phyloP scores from a whole-genome alignment of 1,140 invertebrate genomes.

The Lordiphosa stackelbergi region DNA sequence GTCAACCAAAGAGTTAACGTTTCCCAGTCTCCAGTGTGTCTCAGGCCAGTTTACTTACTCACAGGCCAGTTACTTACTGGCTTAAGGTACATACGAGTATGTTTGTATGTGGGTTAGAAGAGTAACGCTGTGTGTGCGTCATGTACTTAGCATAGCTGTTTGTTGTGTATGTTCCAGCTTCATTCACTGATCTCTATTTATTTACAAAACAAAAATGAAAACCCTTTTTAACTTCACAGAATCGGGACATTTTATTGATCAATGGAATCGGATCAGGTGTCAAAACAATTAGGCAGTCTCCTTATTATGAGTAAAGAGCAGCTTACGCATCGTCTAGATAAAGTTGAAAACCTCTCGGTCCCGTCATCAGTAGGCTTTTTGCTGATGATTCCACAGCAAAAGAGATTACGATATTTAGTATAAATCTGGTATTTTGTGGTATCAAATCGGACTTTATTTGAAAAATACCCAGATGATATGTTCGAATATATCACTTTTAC shows the following conservation, averaged over 20 bases:
- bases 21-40: constrained; percentile 24
- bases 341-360: no score
- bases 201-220: neutral
- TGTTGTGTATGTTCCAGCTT: constrained; percentile 24
- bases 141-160: constrained; percentile 32
- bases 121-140: constrained; percentile 40
- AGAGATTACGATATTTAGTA: no score
- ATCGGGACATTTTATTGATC: neutral
- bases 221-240: no score
- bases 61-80: constrained; percentile 38
- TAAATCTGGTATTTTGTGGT: no score
- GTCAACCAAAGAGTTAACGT: constrained; percentile 27
- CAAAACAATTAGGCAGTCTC: no score
- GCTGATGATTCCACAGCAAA: no score
- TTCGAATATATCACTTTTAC: no score
- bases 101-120: constrained; percentile 49
- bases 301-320: no score
- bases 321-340: no score
- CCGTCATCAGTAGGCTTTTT: no score
- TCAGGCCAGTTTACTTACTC: constrained; percentile 42
- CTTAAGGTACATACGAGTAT: constrained; percentile 6
- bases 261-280: neutral
- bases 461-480: no score
- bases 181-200: constrained; percentile 30
- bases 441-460: no score